Base-by-base conservation (phyloP, 35 echinoderm and acorn worm species). In the Anneissia japonica region DNA sequence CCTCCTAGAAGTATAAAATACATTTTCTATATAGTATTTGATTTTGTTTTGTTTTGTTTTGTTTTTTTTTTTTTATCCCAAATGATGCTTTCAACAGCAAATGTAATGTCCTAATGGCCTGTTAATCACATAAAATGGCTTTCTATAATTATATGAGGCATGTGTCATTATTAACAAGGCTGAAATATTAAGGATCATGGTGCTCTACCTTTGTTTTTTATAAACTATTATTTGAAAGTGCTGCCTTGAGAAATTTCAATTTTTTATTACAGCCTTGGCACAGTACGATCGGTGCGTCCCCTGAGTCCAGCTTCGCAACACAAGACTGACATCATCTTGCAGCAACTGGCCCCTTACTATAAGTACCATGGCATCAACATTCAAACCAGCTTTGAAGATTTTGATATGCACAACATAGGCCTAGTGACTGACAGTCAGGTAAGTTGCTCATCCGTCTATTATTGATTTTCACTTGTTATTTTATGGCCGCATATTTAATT, bases 331-430 rank as follows among this genome's bases (percentile, higher is more conserved):
- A 82, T 38, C 3, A 91, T 97, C 32, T 75, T 97, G 26, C 35
- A 72, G 30, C 85, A 82, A 35, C 91, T 97, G 72, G 91, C 95
- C 4, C 91, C 88, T 11, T 97, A 91, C 75, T 97, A 97, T 86
- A 97, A 97, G 36, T 97, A 97, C 39, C 95, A 97, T 76, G 95
- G 92, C 28, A 97, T 97, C 31, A 90, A 91, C 37, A 81, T 97
- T 33, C 87, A 91, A 26, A 91, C 77, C 46, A 81, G 91, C 45
- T 97, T 93, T 79, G 92, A 93, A 38, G 95, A 97, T 56, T 97
- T 97, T 91, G 95, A 97, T 41, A 93, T 78, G 72, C 95, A 97
- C 73, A 88, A 97, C 75, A 97, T 91, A 36, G 95, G 95, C n/a
- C 79, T 93, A 29, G 92, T 97, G 4, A 97, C 95, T 43, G 95